A percentile compares a stretch with the other conserved stretches of the same genome.
Evolutionary conservation across 2,888 invertebrate genomes (phyloP).

Genomic region (Mythimna albipuncta): DNA sequence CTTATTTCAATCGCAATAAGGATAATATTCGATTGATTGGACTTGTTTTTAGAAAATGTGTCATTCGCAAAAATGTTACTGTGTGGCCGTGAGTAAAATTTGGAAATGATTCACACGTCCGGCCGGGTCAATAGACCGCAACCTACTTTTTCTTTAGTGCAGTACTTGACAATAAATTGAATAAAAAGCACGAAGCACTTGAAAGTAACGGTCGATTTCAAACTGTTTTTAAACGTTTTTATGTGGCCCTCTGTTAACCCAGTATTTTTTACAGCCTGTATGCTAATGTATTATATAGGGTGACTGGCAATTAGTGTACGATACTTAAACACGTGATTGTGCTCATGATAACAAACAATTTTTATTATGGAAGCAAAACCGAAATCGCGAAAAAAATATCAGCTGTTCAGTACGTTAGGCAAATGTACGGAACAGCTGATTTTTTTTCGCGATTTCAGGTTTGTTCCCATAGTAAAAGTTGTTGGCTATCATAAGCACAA

Average conservation of each 20-base stretch:
- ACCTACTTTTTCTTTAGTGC: slow-evolving; percentile 47
- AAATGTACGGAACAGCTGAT: no score
- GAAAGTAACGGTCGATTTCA: slow-evolving; percentile 14
- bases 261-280: background rate
- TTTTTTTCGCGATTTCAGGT: no score
- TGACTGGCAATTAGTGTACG: no score
- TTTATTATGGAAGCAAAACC: no score
- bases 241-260: background rate
- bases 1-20: slow-evolving; percentile 9
- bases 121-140: slow-evolving; percentile 48
- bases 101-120: slow-evolving; percentile 52
- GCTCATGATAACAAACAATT: no score
- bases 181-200: slow-evolving; percentile 8
- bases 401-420: no score
- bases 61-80: slow-evolving; percentile 19
- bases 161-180: background rate
- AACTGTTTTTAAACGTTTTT: background rate
- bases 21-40: slow-evolving; percentile 22
- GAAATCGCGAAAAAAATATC: no score
- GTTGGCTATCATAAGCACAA: no score
- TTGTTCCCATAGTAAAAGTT: no score
- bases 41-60: slow-evolving; percentile 26
- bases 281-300: no score
- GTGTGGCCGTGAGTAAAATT: slow-evolving; percentile 35
- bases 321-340: no score